These are phyloP conservation scores for Dasyurus viverrinus DNA, from an alignment of 2,113 vertebrate genomes.

Conservation along the genomic window DNA sequence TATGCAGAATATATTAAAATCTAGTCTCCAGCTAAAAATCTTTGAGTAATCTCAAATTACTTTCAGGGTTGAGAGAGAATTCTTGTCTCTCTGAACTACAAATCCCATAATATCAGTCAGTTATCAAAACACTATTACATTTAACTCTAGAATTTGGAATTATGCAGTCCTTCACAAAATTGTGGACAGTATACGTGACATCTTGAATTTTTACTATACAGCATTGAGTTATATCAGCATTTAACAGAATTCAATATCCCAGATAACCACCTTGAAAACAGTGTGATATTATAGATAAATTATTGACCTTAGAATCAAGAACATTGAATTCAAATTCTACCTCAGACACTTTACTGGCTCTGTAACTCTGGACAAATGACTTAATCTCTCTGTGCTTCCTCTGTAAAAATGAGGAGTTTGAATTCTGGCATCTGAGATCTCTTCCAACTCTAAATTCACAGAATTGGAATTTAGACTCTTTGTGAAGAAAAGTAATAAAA, in stretches of 20 bases:
- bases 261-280: not conserved
- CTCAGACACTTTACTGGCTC: not conserved
- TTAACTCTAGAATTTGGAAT: not conserved
- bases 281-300: not conserved
- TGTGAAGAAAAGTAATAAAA: not conserved
- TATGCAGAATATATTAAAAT: not conserved
- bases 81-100: not conserved
- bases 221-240: not conserved
- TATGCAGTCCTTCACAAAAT: not conserved
- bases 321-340: not conserved
- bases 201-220: not conserved
- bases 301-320: not conserved
- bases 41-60: not conserved
- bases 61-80: not conserved
- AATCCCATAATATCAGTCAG: not conserved
- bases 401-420: not conserved
- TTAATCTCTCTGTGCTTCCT: not conserved
- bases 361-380: not conserved
- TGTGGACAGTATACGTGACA: not conserved
- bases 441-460: not conserved
- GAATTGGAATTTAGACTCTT: not conserved
- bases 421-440: not conserved
- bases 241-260: not conserved
- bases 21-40: not conserved
- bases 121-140: not conserved